These are phyloP conservation scores for Spermophilus dauricus DNA, from an alignment of 2,113 vertebrate genomes.

Conservation along the genomic window DNA sequence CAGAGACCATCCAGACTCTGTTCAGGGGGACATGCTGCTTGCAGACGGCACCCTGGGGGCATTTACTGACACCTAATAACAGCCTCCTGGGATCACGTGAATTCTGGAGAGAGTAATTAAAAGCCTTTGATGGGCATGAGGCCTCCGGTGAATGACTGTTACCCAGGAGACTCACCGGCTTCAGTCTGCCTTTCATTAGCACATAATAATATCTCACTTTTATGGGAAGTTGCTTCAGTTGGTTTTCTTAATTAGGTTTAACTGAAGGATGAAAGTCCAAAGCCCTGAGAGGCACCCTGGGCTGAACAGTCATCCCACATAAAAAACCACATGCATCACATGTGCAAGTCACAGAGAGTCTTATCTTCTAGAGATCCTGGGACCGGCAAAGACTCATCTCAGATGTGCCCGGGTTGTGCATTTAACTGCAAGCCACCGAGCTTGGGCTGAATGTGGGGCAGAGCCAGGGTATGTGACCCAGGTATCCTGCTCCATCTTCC, in stretches of 20 bases:
- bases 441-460: not conserved
- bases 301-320: not conserved
- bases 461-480: not conserved
- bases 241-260: constrained; percentile 71
- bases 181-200: constrained; percentile 68
- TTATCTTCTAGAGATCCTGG: not conserved
- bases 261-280: constrained; percentile 74
- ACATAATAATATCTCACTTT: constrained; percentile 68
- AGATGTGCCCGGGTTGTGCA: not conserved
- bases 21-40: not conserved
- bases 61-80: constrained; percentile 43
- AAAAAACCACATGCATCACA: constrained; percentile 60
- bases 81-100: not conserved
- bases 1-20: not conserved
- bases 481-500: not conserved
- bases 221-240: constrained; percentile 42
- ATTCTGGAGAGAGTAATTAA: constrained; percentile 9
- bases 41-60: not conserved
- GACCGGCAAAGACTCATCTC: constrained; percentile 12
- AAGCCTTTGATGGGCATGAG: not conserved
- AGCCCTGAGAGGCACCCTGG: not conserved
- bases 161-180: not conserved
- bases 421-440: not conserved
- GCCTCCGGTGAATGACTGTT: not conserved
- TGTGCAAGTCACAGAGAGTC: not conserved